phyloP scores from a whole-genome alignment of 2,888 invertebrate genomes.

The Drosophila borborema region DNA sequence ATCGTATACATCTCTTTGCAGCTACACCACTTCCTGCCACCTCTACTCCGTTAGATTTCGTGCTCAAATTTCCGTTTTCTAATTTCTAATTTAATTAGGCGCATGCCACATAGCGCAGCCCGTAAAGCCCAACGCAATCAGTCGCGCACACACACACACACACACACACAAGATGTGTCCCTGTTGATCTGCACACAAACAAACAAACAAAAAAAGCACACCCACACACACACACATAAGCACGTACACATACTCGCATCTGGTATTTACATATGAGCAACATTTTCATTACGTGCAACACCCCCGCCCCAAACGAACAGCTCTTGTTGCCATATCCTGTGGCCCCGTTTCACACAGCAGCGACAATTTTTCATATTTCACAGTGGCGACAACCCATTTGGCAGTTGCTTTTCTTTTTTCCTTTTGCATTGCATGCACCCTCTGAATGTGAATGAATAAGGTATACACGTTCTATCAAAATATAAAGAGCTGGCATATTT shows the following conservation, averaged over 20 bases:
- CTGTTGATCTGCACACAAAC: constrained; percentile 44
- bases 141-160: constrained; percentile 22
- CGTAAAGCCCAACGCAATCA: constrained; percentile 63
- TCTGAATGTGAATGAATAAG: neutral
- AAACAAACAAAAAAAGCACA: neutral
- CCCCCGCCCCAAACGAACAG: constrained; percentile 16
- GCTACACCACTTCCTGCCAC: neutral
- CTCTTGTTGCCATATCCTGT: constrained; percentile 7
- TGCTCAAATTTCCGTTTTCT: constrained; percentile 69
- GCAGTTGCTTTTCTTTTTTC: constrained; percentile 14
- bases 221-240: neutral
- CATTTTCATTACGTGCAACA: constrained; percentile 69
- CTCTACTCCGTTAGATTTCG: constrained; percentile 7
- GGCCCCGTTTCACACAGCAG: constrained; percentile 23
- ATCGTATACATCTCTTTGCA: neutral
- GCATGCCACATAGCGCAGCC: constrained; percentile 48
- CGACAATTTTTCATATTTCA: constrained; percentile 58
- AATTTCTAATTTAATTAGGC: constrained; percentile 78
- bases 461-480: neutral
- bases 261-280: constrained; percentile 59
- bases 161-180: constrained; percentile 25
- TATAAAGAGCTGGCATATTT: neutral
- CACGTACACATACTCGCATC: constrained; percentile 15
- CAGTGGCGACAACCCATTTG: constrained; percentile 16
- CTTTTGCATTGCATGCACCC: neutral